Evolutionary conservation across 2,113 vertebrate species (phyloP), one percentile per base, ranked within the genome.

Genomic region (Hemiscyllium ocellatum): DNA sequence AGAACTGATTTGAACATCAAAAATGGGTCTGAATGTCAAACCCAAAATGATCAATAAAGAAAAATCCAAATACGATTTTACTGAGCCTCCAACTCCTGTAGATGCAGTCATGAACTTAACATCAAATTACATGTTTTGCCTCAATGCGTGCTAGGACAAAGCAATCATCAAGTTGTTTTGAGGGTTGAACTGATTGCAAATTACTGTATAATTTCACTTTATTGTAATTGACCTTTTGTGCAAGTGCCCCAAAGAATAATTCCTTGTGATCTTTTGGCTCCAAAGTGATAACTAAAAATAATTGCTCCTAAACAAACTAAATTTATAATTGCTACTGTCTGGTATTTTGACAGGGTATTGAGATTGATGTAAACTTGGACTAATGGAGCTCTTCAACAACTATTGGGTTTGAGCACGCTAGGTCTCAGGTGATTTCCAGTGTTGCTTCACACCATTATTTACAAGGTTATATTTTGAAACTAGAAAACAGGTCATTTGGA

Each of bases 171-270:
- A 68, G 68, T 65, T 66, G 61, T 37, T 93, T 66, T 66, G 61
- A 93, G 61, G 17, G 56, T 66, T 93, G 61, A 93, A 19, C 33
- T 93, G 89, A 66, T 93, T 66, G 61, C n/a, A 83, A 83, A 83
- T 83, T 83, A 37, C 80, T 83, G 20, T 37, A 42, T 47, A 83
- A 83, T 83, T 83, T 19, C 42, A 83, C 37, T 37, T 68, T 19
- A 66, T 90, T 65, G 29, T 90, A 56, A 90, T 61, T 66, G 89
- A 66, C 33, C 87, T 93, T 93, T 93, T 93, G 56, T 91, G 15
- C 61, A 90, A 93, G 17, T 65, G 56, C 4, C 89, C 61, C 6
- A 66, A 66, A 47, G 33, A 93, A 68, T 93, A 37, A 24, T 93
- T 37, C 56, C 56, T n/a, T 66, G 56, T 91, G 56, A 66, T 93